Conservation (phyloP, 2,113 vertebrate species). For the Paedocypris sp. region DNA sequence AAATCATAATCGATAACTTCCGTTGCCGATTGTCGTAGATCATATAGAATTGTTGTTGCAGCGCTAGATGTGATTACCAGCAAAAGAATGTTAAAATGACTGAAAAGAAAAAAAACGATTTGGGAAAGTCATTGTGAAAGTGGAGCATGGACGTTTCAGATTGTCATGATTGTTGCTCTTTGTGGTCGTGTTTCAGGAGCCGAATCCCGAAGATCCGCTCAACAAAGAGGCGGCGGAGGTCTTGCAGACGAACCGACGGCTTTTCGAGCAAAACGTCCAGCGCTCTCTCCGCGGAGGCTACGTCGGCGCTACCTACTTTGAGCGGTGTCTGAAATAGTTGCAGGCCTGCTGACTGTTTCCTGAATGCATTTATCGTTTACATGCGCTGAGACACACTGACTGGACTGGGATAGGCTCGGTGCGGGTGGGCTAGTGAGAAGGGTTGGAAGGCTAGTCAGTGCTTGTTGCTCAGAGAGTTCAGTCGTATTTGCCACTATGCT, state of each 20-base stretch:
- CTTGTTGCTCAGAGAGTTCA: slow-evolving; percentile 31
- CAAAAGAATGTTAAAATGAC: too few relatives aligned
- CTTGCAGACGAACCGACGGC: slow-evolving; percentile 81
- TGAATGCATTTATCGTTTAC: slow-evolving; percentile 48
- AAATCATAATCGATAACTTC: too few relatives aligned
- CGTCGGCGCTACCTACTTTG: slow-evolving; percentile 86
- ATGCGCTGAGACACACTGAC: slow-evolving; percentile 40
- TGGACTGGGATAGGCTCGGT: neutral
- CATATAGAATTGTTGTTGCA: too few relatives aligned
- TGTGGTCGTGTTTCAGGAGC: slow-evolving; percentile 59
- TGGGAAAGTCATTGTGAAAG: too few relatives aligned
- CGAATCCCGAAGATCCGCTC: slow-evolving; percentile 82
- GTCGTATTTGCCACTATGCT: slow-evolving; percentile 27
- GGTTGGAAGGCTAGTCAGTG: slow-evolving; percentile 27
- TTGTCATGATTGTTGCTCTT: neutral
- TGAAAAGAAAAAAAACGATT: too few relatives aligned
- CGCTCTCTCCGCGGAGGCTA: slow-evolving; percentile 83
- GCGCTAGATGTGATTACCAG: too few relatives aligned
- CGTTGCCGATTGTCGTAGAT: too few relatives aligned
- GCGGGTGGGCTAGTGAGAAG: slow-evolving; percentile 3
- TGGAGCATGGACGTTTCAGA: too few relatives aligned
- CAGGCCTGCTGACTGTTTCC: slow-evolving; percentile 1
- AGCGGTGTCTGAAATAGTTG: slow-evolving; percentile 86
- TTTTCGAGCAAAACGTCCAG: slow-evolving; percentile 88
- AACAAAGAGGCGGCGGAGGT: slow-evolving; percentile 90